These are phyloP conservation scores for Anguilla rostrata DNA, from an alignment of 2,113 vertebrate genomes.

Conservation along the genomic window DNA sequence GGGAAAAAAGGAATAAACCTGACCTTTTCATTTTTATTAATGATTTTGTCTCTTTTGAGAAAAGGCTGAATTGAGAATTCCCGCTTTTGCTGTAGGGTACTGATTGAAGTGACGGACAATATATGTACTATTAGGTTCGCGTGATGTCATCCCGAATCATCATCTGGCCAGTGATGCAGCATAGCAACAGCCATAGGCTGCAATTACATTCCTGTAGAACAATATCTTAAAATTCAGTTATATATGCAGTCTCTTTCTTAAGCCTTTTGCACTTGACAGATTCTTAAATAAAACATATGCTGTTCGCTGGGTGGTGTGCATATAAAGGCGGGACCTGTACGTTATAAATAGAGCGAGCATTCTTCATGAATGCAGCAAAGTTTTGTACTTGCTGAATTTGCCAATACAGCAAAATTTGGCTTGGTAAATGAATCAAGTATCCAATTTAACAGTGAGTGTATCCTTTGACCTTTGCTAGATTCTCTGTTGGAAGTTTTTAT, in stretches of 20 bases:
- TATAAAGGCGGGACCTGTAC: constrained; percentile 21
- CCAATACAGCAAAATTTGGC: not conserved
- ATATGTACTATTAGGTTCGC: constrained; percentile 18
- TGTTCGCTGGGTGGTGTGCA: constrained; percentile 18
- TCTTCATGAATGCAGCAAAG: not conserved
- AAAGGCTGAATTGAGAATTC: not conserved
- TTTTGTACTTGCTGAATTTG: not conserved
- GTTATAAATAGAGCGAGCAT: constrained; percentile 17
- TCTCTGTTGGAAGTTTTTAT: not conserved
- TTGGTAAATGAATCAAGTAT: constrained; percentile 15
- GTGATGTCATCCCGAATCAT: constrained; percentile 24
- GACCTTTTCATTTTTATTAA: constrained; percentile 18
- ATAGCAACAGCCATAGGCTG: constrained; percentile 26
- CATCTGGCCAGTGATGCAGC: constrained; percentile 13
- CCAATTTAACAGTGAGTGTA: not conserved
- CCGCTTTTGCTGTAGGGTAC: constrained; percentile 29
- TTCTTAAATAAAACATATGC: constrained; percentile 14
- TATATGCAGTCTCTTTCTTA: constrained; percentile 22
- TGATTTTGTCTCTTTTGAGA: constrained; percentile 17
- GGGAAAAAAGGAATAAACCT: not conserved
- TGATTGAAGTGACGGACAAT: constrained; percentile 28
- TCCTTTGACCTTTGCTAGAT: not conserved
- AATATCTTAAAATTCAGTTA: constrained; percentile 16
- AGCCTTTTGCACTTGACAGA: constrained; percentile 2
- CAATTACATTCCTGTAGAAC: constrained; percentile 21